These are phyloP conservation scores for Microhierax caerulescens DNA, from an alignment of 2,797 vertebrate genomes.

Conservation along the genomic window DNA sequence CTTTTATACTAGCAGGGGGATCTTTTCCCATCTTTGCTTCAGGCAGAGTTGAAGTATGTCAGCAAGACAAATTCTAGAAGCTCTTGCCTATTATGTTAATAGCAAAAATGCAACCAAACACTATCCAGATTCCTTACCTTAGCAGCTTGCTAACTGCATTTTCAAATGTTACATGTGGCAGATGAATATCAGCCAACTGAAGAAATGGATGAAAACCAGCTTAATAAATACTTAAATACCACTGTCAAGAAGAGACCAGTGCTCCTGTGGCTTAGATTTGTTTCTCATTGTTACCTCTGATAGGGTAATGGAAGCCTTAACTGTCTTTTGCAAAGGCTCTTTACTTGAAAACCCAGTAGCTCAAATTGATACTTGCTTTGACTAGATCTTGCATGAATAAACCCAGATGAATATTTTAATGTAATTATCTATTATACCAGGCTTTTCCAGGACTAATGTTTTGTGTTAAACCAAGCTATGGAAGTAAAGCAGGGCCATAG, in stretches of 20 bases:
- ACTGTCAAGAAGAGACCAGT: background rate
- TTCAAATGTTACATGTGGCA: background rate
- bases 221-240: slow-evolving; percentile 43
- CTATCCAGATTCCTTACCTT: background rate
- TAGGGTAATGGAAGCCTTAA: background rate
- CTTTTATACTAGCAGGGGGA: background rate
- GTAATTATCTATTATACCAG: background rate
- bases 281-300: background rate
- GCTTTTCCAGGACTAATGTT: background rate
- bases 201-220: slow-evolving; percentile 20
- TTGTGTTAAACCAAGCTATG: background rate
- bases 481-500: background rate
- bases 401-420: background rate
- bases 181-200: background rate
- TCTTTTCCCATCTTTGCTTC: background rate
- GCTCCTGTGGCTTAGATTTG: background rate
- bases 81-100: background rate
- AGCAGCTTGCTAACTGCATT: background rate
- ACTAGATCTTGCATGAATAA: background rate
- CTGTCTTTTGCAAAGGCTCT: background rate
- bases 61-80: background rate
- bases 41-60: background rate
- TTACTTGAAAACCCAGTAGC: background rate
- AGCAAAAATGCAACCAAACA: background rate
- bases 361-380: slow-evolving; percentile 8